Evolutionary conservation across 1,140 invertebrate genomes (phyloP).

Genomic region (Philaenus spumarius): DNA sequence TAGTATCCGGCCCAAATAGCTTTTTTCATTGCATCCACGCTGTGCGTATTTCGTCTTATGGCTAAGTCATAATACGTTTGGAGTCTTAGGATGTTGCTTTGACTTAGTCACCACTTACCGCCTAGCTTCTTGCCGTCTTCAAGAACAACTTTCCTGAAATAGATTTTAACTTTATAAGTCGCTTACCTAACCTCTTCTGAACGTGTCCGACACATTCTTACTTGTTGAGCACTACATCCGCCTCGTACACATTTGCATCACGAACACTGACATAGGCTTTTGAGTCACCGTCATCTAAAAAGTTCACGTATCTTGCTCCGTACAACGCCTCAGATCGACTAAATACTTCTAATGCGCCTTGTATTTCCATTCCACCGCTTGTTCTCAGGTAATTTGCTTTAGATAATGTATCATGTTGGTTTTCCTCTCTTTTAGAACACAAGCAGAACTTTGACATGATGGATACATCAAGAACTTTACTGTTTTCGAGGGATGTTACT

Average conservation of each 20-base stretch:
- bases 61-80: conserved; percentile 26
- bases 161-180: too few relatives aligned
- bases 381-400: conserved; percentile 24
- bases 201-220: conserved; percentile 18
- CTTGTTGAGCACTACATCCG: conserved; percentile 3
- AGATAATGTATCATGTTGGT: conserved; percentile 16
- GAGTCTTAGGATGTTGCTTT: not conserved
- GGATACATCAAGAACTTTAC: conserved; percentile 20
- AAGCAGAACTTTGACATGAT: conserved; percentile 20
- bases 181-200: too few relatives aligned
- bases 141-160: not conserved
- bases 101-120: not conserved
- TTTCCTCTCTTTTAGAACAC: conserved; percentile 6
- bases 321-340: conserved; percentile 20
- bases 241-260: conserved; percentile 6
- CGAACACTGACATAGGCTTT: not conserved
- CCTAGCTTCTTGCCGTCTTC: not conserved
- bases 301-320: conserved; percentile 19
- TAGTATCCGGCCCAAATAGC: conserved; percentile 29
- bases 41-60: conserved; percentile 25
- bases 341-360: conserved; percentile 25
- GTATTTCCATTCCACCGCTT: conserved; percentile 27
- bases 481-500: conserved; percentile 13
- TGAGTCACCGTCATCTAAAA: conserved; percentile 26
- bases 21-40: conserved; percentile 23